phyloP scores from a whole-genome alignment of 1,140 invertebrate species.

The Myzus persicae region DNA sequence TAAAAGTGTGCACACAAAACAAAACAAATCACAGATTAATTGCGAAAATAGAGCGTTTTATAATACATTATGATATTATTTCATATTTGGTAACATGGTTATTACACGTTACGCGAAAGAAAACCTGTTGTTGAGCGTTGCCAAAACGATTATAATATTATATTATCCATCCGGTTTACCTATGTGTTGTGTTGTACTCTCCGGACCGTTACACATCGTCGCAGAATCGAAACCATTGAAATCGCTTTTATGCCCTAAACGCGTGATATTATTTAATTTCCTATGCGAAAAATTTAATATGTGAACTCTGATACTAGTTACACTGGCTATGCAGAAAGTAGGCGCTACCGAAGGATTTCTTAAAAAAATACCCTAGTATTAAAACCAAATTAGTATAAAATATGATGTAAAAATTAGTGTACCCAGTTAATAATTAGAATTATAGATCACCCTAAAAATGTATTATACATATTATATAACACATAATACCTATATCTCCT shows the following conservation, averaged over 20 bases:
- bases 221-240: neutral
- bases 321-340: too few relatives aligned
- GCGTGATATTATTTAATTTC: neutral
- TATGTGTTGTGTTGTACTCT: neutral
- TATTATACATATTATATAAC: too few relatives aligned
- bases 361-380: neutral
- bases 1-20: conserved; percentile 64
- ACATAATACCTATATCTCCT: too few relatives aligned
- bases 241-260: neutral
- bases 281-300: neutral
- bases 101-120: neutral
- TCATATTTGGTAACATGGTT: neutral
- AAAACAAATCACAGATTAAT: neutral
- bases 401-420: neutral
- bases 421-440: neutral
- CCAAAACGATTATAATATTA: neutral
- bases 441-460: neutral
- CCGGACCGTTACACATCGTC: neutral
- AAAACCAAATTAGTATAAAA: neutral
- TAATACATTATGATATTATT: neutral
- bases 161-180: neutral
- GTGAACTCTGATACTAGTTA: neutral
- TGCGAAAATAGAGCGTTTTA: neutral
- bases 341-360: neutral
- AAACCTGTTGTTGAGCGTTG: neutral